These are phyloP conservation scores for Falco peregrinus DNA, from an alignment of 2,797 vertebrate species.

Conservation along the genomic window DNA sequence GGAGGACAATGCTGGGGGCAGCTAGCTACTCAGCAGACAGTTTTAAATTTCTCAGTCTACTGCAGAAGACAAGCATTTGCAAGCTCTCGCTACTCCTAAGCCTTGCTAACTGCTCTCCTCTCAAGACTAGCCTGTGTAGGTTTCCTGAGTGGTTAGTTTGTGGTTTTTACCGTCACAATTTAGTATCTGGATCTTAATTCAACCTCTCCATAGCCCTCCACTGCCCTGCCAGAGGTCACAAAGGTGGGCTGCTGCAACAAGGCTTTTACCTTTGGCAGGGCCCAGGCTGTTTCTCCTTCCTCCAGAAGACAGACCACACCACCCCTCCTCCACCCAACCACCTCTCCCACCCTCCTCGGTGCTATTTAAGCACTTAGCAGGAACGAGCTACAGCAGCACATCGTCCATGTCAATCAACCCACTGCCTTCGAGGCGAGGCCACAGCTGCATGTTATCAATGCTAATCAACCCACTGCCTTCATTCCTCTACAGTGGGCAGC, in stretches of 20 bases:
- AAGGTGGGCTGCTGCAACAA: neutral
- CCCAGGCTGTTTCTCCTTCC: no score
- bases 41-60: neutral
- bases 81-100: neutral
- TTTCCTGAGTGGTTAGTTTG: neutral
- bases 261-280: no score
- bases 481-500: neutral
- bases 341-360: no score
- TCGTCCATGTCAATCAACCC: no score
- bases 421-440: no score
- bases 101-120: neutral
- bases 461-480: no score
- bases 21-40: neutral
- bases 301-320: no score
- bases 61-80: neutral
- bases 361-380: no score
- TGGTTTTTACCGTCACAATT: neutral
- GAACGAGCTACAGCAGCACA: no score
- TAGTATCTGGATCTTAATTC: neutral
- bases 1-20: neutral
- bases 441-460: no score
- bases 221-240: neutral
- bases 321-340: no score
- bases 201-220: neutral
- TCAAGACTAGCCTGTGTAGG: neutral